Evolutionary conservation across 2,888 invertebrate species (phyloP), one percentile per base, ranked within the genome.

Genomic region (Drosophila robusta): DNA sequence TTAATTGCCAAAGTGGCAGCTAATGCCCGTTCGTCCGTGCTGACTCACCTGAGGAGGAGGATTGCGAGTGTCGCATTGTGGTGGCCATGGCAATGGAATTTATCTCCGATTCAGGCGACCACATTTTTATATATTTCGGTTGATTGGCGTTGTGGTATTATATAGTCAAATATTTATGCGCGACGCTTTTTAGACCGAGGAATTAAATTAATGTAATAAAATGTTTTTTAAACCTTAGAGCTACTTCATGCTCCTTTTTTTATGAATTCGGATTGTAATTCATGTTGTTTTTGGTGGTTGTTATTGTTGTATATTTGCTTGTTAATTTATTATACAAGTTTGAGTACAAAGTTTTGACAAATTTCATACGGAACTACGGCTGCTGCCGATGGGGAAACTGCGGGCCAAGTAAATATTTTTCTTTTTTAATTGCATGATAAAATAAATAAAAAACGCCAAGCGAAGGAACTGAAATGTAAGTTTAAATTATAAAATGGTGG

Each of bases 31-130:
- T 36, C 12, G 24, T 16, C 44, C 24, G 16, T 12, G 18, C 39
- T 44, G 52, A 93, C 94, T 94, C 93, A 93, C 96, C 96, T 90
- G 96, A 96, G 89, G 96, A 95, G 91, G 95, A 94, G 92, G 95
- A 95, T 88, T 94, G 93, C 91, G 95, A 95, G 90, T 95, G 95
- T 87, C 95, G 94, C 93, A 95, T 93, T 73, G 95, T 95, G 69
- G 92, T 91, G 96, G 91, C 92, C 96, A 97, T 97, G 91, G 96
- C 97, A 92, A 97, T 96, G 88, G 97, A 96, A 92, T 95, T 96
- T 92, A 96, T 96, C 94, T 96, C 96, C 72, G 94, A 94, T 86
- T 95, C 95, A 45, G 94, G 94, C 90, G 94, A 94, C 95, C 95
- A 95, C 95, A 95, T 95, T 80, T 58, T 89, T 45, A 36, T 49